phyloP scores from a whole-genome alignment of 2,888 invertebrate genomes.

The Xestia ashworthii region DNA sequence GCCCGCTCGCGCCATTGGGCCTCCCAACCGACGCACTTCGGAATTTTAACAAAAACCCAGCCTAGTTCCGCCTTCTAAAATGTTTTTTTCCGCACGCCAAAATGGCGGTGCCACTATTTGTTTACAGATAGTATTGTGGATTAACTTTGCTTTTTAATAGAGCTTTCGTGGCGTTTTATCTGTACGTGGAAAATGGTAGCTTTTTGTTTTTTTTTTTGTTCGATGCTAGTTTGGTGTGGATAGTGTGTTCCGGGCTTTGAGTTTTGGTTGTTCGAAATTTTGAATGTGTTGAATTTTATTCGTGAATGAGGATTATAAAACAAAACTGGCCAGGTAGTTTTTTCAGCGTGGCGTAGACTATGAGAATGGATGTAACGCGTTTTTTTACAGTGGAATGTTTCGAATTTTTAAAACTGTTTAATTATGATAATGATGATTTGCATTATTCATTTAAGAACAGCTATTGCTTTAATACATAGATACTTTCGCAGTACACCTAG shows the following conservation, averaged over 20 bases:
- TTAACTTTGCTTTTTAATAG: slow-evolving; percentile 58
- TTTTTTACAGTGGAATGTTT: neutral
- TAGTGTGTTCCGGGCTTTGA: slow-evolving; percentile 35
- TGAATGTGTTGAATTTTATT: slow-evolving; percentile 44
- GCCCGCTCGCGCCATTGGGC: slow-evolving; percentile 89
- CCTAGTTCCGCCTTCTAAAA: slow-evolving; percentile 90
- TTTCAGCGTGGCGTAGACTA: neutral
- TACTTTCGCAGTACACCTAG: neutral
- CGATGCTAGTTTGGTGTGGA: slow-evolving; percentile 40
- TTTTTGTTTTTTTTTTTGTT: slow-evolving; percentile 31
- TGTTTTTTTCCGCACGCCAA: slow-evolving; percentile 88
- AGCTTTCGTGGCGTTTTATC: slow-evolving; percentile 54
- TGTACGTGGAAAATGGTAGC: slow-evolving; percentile 44
- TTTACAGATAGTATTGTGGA: slow-evolving; percentile 66
- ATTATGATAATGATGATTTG: neutral
- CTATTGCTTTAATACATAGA: neutral
- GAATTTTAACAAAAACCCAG: slow-evolving; percentile 90
- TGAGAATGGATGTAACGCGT: neutral
- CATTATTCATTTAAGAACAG: neutral
- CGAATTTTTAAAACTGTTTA: neutral
- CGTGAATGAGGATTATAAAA: slow-evolving; percentile 4
- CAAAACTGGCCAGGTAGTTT: neutral
- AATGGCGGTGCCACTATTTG: slow-evolving; percentile 88
- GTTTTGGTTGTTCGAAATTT: slow-evolving; percentile 54
- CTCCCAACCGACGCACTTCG: slow-evolving; percentile 79